Conservation (phyloP, 2,113 vertebrate species). For the Odobenus rosmarus region DNA sequence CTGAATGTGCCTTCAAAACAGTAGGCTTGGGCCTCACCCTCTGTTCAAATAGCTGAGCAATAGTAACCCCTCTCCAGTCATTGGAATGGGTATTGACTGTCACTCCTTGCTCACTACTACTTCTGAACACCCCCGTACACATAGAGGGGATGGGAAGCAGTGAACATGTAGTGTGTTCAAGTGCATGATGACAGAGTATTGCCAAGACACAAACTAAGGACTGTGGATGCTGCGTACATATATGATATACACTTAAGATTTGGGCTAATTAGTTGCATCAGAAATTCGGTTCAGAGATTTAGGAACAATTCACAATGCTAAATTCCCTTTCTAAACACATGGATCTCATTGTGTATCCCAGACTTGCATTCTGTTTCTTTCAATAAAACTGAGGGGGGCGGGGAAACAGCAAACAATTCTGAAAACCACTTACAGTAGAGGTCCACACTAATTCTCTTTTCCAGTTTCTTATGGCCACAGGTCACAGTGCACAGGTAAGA, state of each 20-base stretch:
- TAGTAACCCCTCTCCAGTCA: background rate
- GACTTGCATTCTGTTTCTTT: background rate
- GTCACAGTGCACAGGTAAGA: slow-evolving; percentile 83
- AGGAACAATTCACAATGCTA: background rate
- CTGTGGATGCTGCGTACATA: too few relatives aligned
- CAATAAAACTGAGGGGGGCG: background rate
- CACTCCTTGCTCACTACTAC: background rate
- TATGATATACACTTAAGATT: background rate
- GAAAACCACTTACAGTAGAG: slow-evolving; percentile 87
- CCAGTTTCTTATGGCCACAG: slow-evolving; percentile 75
- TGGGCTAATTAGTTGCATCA: background rate
- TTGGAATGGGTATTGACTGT: background rate
- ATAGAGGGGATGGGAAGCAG: background rate
- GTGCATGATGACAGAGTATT: background rate
- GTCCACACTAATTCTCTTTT: slow-evolving; percentile 77
- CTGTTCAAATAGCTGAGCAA: background rate
- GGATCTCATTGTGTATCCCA: background rate
- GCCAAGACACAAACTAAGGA: background rate
- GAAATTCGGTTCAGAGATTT: background rate
- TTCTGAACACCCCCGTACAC: background rate
- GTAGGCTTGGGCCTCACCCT: background rate
- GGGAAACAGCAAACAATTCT: background rate
- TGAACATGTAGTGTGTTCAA: background rate
- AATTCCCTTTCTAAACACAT: background rate
- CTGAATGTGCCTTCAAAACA: background rate